Base-by-base conservation (phyloP, 2,797 vertebrate species). In the Taenioides sp. region DNA sequence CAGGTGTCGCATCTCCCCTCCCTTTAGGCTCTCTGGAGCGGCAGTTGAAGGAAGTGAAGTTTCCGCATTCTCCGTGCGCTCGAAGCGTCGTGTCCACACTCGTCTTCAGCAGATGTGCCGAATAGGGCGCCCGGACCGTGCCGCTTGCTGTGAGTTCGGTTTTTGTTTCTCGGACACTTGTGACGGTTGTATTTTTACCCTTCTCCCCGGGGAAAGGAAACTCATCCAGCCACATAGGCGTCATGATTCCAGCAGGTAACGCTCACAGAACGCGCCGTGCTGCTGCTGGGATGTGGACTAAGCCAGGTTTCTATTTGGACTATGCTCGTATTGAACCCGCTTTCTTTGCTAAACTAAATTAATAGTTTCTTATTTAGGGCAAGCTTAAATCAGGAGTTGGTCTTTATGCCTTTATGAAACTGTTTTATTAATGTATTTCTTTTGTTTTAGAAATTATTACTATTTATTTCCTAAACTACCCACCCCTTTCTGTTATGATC, bases 31-130 rank as follows among this genome's bases (percentile, higher is more conserved):
- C 1, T 40, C 34, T 63, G 34, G 20, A 22, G 17, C 20, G 9
- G 11, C 31, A 18, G n/a, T 63, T 43, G n/a, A n/a, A 43, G 34
- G 61, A 63, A 63, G 61, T 63, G 34, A 43, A 63, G 34, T 63
- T 63, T 63, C 61, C 61, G 61, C 61, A 63, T 63, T 63, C 61
- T 63, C 37, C 34, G 61, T 23, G 61, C 34, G 20, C 61, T 63
- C 20, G 34, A 11, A 43, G 61, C 9, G 34, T 63, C 34, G 61
- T 40, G 61, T 40, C 20, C 34, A 10, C 34, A 22, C 61, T 23
- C 18, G 61, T 40, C 20, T 61, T 12, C 17, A 34, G 28, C 27
- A 34, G 27, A n/a, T 28, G 59, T 4, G 14, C 27, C 27, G 2
- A 61, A 57, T 18, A 14, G 40, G 20, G 50, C 20, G 18, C 20